phyloP scores from a whole-genome alignment of 2,113 vertebrate species.

The Empidonax alnorum region DNA sequence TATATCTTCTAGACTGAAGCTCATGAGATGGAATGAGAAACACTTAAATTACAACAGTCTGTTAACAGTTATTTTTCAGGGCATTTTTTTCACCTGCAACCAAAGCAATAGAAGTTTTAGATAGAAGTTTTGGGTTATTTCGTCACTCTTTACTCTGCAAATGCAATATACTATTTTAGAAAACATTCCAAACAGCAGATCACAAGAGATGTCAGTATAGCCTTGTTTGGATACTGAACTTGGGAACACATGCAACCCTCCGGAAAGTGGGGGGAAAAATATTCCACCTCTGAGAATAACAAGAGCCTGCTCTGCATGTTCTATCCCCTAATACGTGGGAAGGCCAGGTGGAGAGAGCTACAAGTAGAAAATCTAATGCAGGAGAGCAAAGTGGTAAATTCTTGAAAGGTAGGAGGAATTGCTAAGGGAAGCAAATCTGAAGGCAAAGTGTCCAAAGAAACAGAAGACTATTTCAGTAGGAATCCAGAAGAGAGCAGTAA shows the following conservation, averaged over 20 bases:
- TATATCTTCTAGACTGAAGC: background rate
- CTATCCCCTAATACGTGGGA: accelerated
- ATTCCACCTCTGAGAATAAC: background rate
- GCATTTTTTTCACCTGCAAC: background rate
- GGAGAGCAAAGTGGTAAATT: background rate
- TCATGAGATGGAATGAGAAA: background rate
- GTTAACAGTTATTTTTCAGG: background rate
- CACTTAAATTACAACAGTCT: background rate
- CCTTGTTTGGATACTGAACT: background rate
- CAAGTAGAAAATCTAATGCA: background rate
- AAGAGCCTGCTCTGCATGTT: background rate
- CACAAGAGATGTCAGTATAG: background rate
- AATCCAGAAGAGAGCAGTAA: background rate
- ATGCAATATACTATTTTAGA: background rate
- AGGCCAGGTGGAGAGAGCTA: background rate
- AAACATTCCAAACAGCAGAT: background rate
- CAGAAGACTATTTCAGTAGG: background rate
- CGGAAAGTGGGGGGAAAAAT: accelerated
- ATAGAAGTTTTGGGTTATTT: background rate
- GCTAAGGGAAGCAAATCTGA: background rate
- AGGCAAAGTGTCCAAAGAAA: background rate
- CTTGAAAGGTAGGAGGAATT: background rate
- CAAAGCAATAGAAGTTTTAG: background rate
- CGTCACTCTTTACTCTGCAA: background rate
- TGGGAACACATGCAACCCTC: background rate